Base-by-base conservation (phyloP, 2,113 vertebrate species). In the Gobio gobio region DNA sequence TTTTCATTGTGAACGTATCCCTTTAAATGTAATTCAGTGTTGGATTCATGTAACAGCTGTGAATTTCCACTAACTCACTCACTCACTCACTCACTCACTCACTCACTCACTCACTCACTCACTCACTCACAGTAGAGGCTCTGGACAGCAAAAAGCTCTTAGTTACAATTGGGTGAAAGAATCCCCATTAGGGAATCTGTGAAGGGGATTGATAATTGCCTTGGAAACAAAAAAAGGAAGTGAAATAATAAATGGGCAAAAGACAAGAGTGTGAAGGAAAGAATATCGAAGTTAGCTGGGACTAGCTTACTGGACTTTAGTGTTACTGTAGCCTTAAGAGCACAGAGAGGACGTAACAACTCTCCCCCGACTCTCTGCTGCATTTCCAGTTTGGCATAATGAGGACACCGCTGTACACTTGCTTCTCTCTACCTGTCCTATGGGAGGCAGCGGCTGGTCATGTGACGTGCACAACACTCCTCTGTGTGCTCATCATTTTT, bases 391-490 rank as follows among this genome's bases (percentile, higher is more conserved):
- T 85, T 84, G 78, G 82, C 22, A 1, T 83, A 86, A 84, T 3
- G 40, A 90, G 83, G 66, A 61, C 87, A 84, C 64, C 63, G 88
- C 86, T 82, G 64, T 58, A 14, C 0, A 74, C 82, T 20, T 80
- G 45, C 61, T 84, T 87, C 78, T 83, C 86, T 78, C 78, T 83
- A 87, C 83, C 87, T 91, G 82, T 90, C 86, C 86, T 89, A 63
- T 89, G 87, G 85, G 88, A 87, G 51, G 82, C 84, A 82, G 77
- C 66, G 68, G 45, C 45, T 56, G 29, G 47, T 88, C 89, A 87
- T 79, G 74, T 91, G 89, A 87, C 49, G 56, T 36, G 63, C 47
- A 74, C 83, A 85, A 76, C 78, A 85, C 82, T 83, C 70, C 76
- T 82, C 63, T 78, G 73, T 72, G 64, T 83, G 73, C 61, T 70